Conservation (phyloP, 2,888 invertebrate species). For the Agapostemon virescens region DNA sequence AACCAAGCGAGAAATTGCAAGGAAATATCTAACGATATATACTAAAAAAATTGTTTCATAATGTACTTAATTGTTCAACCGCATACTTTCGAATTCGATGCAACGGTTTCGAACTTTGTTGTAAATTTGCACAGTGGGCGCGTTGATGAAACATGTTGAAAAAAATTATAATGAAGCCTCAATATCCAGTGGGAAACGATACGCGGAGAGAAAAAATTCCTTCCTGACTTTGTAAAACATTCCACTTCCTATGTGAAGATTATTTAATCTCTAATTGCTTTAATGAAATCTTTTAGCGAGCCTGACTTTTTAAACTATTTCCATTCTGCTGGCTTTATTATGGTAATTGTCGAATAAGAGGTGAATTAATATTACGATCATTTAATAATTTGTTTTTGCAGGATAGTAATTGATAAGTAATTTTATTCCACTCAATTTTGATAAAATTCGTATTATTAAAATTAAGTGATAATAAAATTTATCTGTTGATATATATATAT, state of each 20-base stretch:
- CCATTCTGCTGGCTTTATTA: not conserved
- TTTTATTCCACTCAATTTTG: not conserved
- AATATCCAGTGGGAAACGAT: not conserved
- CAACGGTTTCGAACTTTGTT: conserved; percentile 8
- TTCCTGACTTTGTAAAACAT: conserved; percentile 19
- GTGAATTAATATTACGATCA: not conserved
- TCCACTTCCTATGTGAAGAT: not conserved
- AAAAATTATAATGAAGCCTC: conserved; percentile 33
- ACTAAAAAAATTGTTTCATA: conserved; percentile 12
- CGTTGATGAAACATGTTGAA: conserved; percentile 27
- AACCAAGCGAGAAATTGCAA: conserved; percentile 19
- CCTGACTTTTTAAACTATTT: not conserved
- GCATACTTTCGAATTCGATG: not conserved
- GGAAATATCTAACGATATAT: conserved; percentile 16
- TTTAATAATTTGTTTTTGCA: not conserved
- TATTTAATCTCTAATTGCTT: conserved; percentile 26
- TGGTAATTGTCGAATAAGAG: not conserved
- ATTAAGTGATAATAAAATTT: not conserved
- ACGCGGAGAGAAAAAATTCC: not conserved
- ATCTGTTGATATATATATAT: too few relatives aligned
- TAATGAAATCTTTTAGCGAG: not conserved
- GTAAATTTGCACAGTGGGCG: conserved; percentile 36
- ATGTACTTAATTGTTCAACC: conserved; percentile 36
- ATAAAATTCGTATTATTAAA: not conserved
- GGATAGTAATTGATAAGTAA: not conserved